Base-by-base conservation (phyloP, 1,140 invertebrate genomes). In the Protaetia brevitarsis region DNA sequence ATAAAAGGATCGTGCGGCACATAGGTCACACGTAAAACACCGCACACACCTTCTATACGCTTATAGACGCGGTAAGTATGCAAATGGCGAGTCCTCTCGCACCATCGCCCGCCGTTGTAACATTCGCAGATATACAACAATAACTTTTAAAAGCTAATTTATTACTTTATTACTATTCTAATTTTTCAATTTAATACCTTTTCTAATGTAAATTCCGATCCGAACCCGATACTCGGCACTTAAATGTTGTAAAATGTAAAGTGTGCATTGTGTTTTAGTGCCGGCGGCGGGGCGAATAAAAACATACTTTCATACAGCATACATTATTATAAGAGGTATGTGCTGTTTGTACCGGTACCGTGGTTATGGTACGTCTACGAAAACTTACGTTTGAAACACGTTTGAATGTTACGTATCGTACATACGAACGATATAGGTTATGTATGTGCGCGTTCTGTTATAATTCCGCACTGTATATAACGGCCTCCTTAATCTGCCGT, bases 161-260 rank as follows among this genome's bases (percentile, higher is more conserved):
- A 72, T 72, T 72, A 72, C 71, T 72, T 72, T 72, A 72, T 72
- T 72, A 71, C 71, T 72, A 72, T 72, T 72, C 71, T 72, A 72
- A 72, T 72, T 72, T 69, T 71, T 67, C 68, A 72, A 71, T 72
- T 72, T 71, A 72, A 72, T 72, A 71, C 71, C 71, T 71, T 71
- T 72, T 72, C 69, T 72, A n/a, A 72, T 72, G 71, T 69, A 71
- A 72, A 72, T 72, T 70, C 59, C 41, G 65, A 68, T 68, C 65
- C 31, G 56, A 13, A 59, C 45, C 63, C 69, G 69, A 71, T 68
- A 72, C 70, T 72, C 69, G 68, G 41, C 41, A 45, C 68, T 64
- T 66, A 68, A 70, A 72, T 72, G 70, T 65, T 70, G 68, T 69
- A 69, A 70, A 70, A 70, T 68, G 68, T 70, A 70, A 70, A 70